phyloP scores from a whole-genome alignment of 2,888 invertebrate genomes.

The Tipula vernalis region DNA sequence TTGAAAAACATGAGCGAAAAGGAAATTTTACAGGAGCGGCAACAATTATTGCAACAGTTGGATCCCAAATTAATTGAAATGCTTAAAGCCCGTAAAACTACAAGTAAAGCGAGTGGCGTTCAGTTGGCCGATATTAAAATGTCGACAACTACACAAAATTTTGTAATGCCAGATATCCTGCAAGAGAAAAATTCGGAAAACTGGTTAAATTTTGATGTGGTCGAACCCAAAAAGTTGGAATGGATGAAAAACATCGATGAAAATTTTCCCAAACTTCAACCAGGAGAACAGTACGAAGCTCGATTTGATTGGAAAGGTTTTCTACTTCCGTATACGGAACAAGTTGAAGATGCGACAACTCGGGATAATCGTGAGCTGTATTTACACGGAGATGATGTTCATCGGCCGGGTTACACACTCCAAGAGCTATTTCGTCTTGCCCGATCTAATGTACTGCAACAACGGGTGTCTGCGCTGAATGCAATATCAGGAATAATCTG shows the following conservation, averaged over 20 bases:
- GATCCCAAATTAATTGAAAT: conserved; percentile 17
- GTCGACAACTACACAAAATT: conserved; percentile 13
- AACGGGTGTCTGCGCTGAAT: conserved; percentile 67
- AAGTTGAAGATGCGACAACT: conserved; percentile 32
- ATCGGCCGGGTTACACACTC: conserved; percentile 79
- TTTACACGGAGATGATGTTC: conserved; percentile 88
- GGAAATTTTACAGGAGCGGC: conserved; percentile 62
- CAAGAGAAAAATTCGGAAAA: conserved; percentile 48
- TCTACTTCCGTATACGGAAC: conserved; percentile 57
- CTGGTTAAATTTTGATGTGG: conserved; percentile 76
- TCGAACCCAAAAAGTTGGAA: conserved; percentile 75
- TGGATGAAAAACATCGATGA: conserved; percentile 66
- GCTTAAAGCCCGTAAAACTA: conserved; percentile 9
- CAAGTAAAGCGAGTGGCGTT: background rate
- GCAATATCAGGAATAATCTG: conserved; percentile 67
- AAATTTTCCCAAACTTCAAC: conserved; percentile 44
- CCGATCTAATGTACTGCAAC: conserved; percentile 64
- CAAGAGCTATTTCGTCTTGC: conserved; percentile 76
- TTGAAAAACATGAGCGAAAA: conserved; percentile 54
- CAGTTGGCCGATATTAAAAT: background rate
- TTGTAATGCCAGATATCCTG: conserved; percentile 45
- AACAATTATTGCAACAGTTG: conserved; percentile 44
- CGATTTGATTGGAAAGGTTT: conserved; percentile 73
- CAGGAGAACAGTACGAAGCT: conserved; percentile 59
- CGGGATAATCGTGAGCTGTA: conserved; percentile 54